phyloP scores from a whole-genome alignment of 2,113 vertebrate species.

The Vidua macroura region DNA sequence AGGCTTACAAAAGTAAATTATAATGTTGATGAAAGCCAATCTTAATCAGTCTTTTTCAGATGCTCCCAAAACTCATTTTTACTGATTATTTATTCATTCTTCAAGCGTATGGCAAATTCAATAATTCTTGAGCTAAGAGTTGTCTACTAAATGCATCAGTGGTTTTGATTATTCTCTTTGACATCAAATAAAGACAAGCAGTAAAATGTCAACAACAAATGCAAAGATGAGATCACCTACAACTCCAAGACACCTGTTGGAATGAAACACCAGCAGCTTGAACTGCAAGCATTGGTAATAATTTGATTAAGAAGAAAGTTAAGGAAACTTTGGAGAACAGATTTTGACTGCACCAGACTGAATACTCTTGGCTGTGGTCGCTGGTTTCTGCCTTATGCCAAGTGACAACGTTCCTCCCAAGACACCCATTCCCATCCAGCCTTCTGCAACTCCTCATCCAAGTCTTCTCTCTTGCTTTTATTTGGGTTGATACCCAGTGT shows the following conservation, averaged over 20 bases:
- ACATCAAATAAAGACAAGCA: not conserved
- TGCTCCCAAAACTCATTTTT: constrained; percentile 18
- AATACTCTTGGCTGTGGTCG: constrained; percentile 14
- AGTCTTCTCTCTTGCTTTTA: constrained; percentile 2
- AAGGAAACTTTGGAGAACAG: constrained; percentile 8
- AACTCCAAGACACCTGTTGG: not conserved
- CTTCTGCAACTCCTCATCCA: constrained; percentile 40
- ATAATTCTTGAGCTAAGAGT: not conserved
- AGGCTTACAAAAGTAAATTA: constrained; percentile 43
- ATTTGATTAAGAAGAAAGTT: not conserved
- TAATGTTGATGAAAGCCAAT: constrained; percentile 24
- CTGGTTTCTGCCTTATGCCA: constrained; percentile 10
- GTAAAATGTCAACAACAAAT: not conserved
- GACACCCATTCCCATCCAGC: not conserved
- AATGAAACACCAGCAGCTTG: not conserved
- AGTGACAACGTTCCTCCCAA: not conserved
- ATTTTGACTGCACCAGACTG: constrained; percentile 29
- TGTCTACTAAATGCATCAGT: not conserved
- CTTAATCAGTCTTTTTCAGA: constrained; percentile 56
- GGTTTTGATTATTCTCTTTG: not conserved
- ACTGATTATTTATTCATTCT: constrained; percentile 57
- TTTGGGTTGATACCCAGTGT: not conserved
- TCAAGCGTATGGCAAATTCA: not conserved
- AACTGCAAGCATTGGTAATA: not conserved
- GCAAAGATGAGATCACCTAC: not conserved